Conservation (phyloP, 2,113 vertebrate genomes). For the Seriola quinqueradiata region DNA sequence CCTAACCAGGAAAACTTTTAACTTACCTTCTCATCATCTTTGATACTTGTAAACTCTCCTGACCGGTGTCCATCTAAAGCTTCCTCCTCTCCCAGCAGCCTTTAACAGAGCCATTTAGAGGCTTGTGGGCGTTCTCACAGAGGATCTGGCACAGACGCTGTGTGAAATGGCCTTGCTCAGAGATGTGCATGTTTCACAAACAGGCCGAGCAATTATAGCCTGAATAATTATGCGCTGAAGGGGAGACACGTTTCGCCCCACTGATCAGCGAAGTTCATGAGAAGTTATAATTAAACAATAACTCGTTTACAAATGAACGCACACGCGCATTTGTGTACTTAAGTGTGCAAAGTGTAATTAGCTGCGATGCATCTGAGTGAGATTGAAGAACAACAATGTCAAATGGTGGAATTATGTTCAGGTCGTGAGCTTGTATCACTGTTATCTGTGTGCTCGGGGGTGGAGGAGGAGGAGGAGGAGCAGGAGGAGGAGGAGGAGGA, state of each 20-base stretch:
- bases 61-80: background rate
- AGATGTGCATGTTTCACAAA: conserved; percentile 71
- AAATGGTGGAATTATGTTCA: conserved; percentile 74
- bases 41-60: background rate
- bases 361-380: conserved; percentile 79
- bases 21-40: background rate
- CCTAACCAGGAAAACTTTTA: background rate
- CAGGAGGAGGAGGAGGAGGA: background rate
- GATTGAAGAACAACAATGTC: conserved; percentile 82
- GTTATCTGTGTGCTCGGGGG: conserved; percentile 47
- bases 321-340: conserved; percentile 80
- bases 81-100: conserved; percentile 7
- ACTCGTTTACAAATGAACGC: conserved; percentile 85
- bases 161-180: conserved; percentile 42
- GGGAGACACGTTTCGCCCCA: conserved; percentile 79
- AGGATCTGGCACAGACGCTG: conserved; percentile 5
- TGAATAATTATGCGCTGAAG: conserved; percentile 81
- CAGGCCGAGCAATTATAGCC: conserved; percentile 80
- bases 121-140: background rate
- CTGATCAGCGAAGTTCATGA: conserved; percentile 83
- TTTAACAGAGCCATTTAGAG: background rate
- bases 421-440: conserved; percentile 63
- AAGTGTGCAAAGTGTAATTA: conserved; percentile 83
- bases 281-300: conserved; percentile 87
- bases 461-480: background rate